Conservation (phyloP, 1,140 invertebrate genomes). For the Triops longicaudatus region DNA sequence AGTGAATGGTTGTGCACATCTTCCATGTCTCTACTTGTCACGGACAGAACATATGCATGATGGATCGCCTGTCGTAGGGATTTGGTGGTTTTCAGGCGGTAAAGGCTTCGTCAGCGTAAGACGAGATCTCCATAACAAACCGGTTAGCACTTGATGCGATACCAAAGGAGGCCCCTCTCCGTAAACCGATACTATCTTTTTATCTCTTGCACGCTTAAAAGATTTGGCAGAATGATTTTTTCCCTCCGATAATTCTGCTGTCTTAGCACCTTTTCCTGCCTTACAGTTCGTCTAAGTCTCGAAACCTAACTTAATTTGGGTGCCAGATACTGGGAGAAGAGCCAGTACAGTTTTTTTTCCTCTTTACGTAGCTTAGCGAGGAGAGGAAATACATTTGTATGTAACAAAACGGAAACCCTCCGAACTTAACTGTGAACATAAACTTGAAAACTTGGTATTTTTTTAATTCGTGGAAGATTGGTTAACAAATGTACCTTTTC, state of each 20-base stretch:
- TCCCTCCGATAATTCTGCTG: not conserved
- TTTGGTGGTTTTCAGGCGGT: not conserved
- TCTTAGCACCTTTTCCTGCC: not conserved
- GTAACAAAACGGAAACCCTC: too few relatives aligned
- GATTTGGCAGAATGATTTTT: not conserved
- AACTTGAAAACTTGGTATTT: too few relatives aligned
- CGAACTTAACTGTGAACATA: too few relatives aligned
- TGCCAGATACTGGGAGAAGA: not conserved
- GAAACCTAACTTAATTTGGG: not conserved
- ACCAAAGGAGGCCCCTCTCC: not conserved
- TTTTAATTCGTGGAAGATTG: too few relatives aligned
- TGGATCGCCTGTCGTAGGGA: not conserved
- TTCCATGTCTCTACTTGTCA: not conserved
- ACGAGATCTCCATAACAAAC: not conserved
- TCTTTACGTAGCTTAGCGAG: not conserved
- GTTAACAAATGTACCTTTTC: too few relatives aligned
- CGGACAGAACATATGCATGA: constrained; percentile 7
- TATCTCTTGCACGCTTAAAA: not conserved
- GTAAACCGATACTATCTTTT: constrained; percentile 1
- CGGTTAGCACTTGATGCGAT: not conserved
- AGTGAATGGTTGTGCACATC: not conserved
- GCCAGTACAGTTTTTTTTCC: not conserved
- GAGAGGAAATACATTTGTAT: not conserved
- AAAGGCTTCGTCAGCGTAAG: constrained; percentile 14
- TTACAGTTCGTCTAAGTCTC: not conserved